phyloP scores from a whole-genome alignment of 2,888 invertebrate species.

The Epinotia bilunana region DNA sequence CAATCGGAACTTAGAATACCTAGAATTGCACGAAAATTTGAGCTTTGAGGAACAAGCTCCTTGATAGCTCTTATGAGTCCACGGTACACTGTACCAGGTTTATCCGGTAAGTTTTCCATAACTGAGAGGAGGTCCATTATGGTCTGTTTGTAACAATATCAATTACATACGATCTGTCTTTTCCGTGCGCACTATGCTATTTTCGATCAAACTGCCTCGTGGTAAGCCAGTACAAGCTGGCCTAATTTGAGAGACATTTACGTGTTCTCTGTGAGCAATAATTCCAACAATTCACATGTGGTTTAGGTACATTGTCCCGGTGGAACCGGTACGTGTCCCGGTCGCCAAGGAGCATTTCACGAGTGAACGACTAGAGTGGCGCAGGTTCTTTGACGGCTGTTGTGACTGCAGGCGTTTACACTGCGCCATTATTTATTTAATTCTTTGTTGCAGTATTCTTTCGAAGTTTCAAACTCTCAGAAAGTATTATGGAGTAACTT shows the following conservation, averaged over 20 bases:
- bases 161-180: no score
- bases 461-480: not conserved
- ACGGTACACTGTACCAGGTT: not conserved
- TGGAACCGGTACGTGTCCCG: conserved; percentile 15
- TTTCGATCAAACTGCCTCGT: no score
- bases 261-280: no score
- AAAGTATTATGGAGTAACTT: not conserved
- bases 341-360: conserved; percentile 35
- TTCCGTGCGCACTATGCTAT: no score
- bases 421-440: conserved; percentile 36
- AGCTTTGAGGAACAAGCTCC: no score
- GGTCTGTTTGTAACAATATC: no score
- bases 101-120: not conserved
- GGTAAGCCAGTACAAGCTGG: no score
- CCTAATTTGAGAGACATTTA: no score
- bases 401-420: conserved; percentile 34
- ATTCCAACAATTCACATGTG: no score
- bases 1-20: no score
- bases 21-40: no score
- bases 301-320: conserved; percentile 12
- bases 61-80: no score
- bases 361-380: conserved; percentile 40
- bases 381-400: conserved; percentile 37
- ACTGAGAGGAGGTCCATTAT: not conserved
- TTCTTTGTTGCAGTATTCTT: conserved; percentile 21